Percentiles rank a stretch among this genome's conserved stretches.
These are phyloP conservation scores for Pelvicachromis taeniatus DNA, from an alignment of 2,113 vertebrate genomes.

Conservation along the genomic window DNA sequence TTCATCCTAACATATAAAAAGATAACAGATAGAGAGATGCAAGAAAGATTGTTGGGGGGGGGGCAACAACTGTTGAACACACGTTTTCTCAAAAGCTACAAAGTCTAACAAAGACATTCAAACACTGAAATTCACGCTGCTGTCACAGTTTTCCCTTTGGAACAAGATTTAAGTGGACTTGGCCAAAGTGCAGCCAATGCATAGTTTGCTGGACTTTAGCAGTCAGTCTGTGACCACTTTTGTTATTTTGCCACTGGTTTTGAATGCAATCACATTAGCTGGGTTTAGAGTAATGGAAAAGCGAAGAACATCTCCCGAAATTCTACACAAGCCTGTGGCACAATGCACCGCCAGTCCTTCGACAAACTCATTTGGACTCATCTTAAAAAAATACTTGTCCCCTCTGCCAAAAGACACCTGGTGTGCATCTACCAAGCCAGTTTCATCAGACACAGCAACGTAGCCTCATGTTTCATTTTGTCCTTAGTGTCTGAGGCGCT, in stretches of 20 bases:
- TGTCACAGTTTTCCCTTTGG: not conserved
- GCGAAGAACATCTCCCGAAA: not conserved
- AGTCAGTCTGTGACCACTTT: not conserved
- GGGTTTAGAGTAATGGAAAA: not conserved
- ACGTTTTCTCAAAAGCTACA: rapidly evolving
- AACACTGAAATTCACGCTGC: no score
- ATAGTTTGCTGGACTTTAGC: not conserved
- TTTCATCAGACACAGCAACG: not conserved
- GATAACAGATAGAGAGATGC: not conserved
- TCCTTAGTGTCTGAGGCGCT: rapidly evolving
- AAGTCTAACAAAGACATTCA: not conserved
- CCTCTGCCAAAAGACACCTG: rapidly evolving
- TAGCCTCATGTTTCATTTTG: no score
- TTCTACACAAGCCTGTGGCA: not conserved
- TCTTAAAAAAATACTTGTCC: not conserved
- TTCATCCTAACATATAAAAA: not conserved
- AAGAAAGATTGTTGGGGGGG: not conserved
- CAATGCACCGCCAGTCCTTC: not conserved
- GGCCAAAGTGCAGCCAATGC: not conserved
- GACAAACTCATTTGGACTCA: not conserved
- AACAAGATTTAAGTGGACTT: not conserved
- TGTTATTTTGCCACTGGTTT: not conserved
- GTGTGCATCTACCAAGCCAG: not conserved
- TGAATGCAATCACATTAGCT: not conserved
- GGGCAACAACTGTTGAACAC: not conserved